Conservation (phyloP, 2,888 invertebrate genomes). For the Calameuta pallipes region DNA sequence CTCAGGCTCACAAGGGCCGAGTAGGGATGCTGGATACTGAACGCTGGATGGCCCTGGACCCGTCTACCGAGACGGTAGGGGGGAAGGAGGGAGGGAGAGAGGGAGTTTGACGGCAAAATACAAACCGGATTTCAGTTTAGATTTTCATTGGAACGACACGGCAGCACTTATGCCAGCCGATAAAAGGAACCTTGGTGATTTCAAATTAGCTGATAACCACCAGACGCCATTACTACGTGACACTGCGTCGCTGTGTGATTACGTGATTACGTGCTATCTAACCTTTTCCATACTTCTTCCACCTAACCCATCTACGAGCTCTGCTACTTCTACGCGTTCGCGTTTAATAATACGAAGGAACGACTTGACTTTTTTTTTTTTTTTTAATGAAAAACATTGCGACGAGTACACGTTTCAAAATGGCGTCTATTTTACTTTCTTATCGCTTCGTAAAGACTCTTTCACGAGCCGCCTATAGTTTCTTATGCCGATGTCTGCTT, state of each 20-base stretch:
- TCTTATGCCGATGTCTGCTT: neutral
- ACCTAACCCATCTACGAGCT: neutral
- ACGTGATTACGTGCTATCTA: neutral
- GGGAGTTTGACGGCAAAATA: slow-evolving; percentile 19
- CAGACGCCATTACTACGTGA: neutral
- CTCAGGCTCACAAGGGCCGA: neutral
- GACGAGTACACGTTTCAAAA: neutral
- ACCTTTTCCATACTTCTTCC: neutral
- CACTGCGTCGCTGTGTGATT: neutral
- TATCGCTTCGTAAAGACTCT: neutral
- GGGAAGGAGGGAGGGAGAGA: slow-evolving; percentile 19
- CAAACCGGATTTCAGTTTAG: slow-evolving; percentile 27
- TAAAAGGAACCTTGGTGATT: neutral
- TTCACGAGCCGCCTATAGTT: neutral
- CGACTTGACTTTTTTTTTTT: neutral
- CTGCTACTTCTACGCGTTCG: neutral
- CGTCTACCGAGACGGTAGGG: neutral
- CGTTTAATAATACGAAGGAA: neutral
- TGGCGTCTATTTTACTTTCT: neutral
- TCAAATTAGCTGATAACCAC: neutral
- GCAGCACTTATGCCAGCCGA: neutral
- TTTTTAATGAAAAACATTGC: neutral
- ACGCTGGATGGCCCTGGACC: neutral
- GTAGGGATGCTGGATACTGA: neutral
- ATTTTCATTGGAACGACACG: slow-evolving; percentile 12